A percentile compares a stretch with the other conserved stretches of the same genome.
These are phyloP conservation scores for Dolichallabes microphthalmus DNA, from an alignment of 2,113 vertebrate species.

Conservation along the genomic window DNA sequence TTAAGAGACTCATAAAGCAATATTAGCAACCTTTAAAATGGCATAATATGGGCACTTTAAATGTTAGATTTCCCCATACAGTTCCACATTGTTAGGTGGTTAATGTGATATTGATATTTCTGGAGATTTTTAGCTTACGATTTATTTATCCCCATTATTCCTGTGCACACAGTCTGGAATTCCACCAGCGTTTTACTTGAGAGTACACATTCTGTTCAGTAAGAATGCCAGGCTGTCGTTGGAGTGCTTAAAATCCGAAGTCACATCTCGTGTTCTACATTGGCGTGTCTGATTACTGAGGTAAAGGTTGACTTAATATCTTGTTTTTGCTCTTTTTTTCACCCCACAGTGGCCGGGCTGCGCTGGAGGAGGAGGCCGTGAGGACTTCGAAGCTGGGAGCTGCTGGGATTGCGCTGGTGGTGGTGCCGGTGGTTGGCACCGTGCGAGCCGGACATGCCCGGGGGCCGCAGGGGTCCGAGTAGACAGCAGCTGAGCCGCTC, in stretches of 20 bases:
- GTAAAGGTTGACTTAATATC: not conserved
- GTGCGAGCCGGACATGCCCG: slow-evolving; percentile 87
- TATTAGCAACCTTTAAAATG: too few species aligned
- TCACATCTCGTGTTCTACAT: not conserved
- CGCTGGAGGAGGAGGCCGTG: slow-evolving; percentile 64
- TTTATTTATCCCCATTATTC: not conserved
- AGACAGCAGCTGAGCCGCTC: slow-evolving; percentile 98
- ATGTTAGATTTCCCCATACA: not conserved
- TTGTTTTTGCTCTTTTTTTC: slow-evolving; percentile 1
- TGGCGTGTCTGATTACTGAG: not conserved
- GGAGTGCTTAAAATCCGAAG: not conserved
- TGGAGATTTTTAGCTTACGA: not conserved
- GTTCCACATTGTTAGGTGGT: not conserved
- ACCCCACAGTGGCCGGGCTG: slow-evolving; percentile 63
- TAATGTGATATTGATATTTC: not conserved
- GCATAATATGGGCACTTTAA: too few species aligned
- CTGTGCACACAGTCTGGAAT: not conserved
- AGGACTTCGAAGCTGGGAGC: slow-evolving; percentile 58
- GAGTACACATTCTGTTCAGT: not conserved
- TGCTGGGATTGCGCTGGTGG: slow-evolving; percentile 45
- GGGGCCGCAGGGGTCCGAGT: slow-evolving; percentile 98
- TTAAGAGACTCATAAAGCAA: too few species aligned
- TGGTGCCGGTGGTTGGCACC: slow-evolving; percentile 62
- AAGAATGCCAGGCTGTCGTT: not conserved
- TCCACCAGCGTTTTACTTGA: not conserved